phyloP scores from a whole-genome alignment of 2,888 invertebrate species.

The Ischnus inquisitorius region DNA sequence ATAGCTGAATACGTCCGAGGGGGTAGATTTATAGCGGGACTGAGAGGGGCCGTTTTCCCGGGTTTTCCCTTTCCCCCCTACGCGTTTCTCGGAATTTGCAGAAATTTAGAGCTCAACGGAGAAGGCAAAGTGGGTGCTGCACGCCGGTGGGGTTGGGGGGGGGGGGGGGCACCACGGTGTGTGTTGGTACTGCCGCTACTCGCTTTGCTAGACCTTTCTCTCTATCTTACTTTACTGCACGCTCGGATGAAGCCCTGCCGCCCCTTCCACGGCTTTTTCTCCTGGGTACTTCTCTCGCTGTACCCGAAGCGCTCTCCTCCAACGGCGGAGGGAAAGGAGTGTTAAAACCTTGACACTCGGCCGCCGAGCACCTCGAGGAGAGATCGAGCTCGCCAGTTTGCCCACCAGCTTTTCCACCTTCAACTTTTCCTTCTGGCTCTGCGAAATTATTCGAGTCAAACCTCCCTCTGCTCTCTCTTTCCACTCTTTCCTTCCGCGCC shows the following conservation, averaged over 20 bases:
- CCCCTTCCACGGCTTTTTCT: background rate
- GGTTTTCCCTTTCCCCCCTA: constrained; percentile 61
- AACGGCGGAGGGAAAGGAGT: constrained; percentile 64
- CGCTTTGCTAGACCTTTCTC: background rate
- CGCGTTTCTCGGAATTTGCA: constrained; percentile 77
- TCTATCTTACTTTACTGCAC: background rate
- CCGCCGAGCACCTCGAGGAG: constrained; percentile 41
- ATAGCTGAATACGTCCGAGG: constrained; percentile 69
- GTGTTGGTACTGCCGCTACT: constrained; percentile 23
- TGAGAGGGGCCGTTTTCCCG: constrained; percentile 59
- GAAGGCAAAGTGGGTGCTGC: constrained; percentile 64
- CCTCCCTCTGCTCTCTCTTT: constrained; percentile 30
- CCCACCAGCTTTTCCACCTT: constrained; percentile 45
- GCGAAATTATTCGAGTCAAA: constrained; percentile 42
- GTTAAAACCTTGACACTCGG: constrained; percentile 75
- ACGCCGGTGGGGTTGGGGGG: no score
- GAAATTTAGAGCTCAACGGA: constrained; percentile 77
- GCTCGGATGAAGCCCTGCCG: background rate
- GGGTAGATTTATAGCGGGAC: constrained; percentile 76
- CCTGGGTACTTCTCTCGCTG: constrained; percentile 16
- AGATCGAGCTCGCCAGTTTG: constrained; percentile 59
- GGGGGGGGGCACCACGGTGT: background rate
- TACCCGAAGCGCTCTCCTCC: constrained; percentile 37
- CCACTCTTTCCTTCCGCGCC: background rate
- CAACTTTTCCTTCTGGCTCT: constrained; percentile 47